phyloP scores from a whole-genome alignment of 1,140 invertebrate species.

The Aphelenchoides avenae region DNA sequence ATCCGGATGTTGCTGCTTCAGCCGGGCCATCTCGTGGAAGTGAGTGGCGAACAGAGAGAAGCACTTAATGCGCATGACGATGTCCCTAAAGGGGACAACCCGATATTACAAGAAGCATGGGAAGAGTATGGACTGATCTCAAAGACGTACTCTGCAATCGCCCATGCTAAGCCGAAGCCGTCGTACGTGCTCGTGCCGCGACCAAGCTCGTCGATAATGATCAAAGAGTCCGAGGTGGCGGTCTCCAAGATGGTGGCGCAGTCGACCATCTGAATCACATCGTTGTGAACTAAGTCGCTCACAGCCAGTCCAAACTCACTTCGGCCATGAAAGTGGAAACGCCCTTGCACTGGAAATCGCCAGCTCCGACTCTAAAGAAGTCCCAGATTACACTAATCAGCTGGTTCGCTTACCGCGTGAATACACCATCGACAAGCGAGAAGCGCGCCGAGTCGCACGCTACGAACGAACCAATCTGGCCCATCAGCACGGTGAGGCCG shows the following conservation, averaged over 20 bases:
- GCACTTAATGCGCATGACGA: slow-evolving; percentile 68
- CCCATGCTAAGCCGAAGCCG: slow-evolving; percentile 94
- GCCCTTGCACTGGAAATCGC: slow-evolving; percentile 73
- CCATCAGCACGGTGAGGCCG: slow-evolving; percentile 70
- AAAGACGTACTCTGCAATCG: slow-evolving; percentile 80
- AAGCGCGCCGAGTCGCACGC: slow-evolving; percentile 68
- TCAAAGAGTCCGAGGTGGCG: slow-evolving; percentile 80
- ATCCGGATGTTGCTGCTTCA: slow-evolving; percentile 25
- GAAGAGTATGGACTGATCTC: slow-evolving; percentile 40
- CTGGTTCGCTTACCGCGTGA: slow-evolving; percentile 65
- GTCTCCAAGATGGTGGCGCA: slow-evolving; percentile 81
- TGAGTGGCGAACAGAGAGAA: slow-evolving; percentile 94
- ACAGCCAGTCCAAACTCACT: no score
- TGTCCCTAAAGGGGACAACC: slow-evolving; percentile 39
- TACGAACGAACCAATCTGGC: slow-evolving; percentile 86
- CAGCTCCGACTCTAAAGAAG: slow-evolving; percentile 75
- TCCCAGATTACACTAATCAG: slow-evolving; percentile 51
- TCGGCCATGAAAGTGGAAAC: no score
- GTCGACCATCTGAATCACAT: slow-evolving; percentile 98
- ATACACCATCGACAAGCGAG: slow-evolving; percentile 73
- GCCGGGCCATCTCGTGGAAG: slow-evolving; percentile 79
- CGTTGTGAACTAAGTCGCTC: no score
- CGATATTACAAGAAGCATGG: slow-evolving; percentile 14
- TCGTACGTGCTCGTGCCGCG: slow-evolving; percentile 97
- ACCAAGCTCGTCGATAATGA: slow-evolving; percentile 94